Conservation (phyloP, 64 coral and sea anemone genomes). For the Astreopora myriophthalma region DNA sequence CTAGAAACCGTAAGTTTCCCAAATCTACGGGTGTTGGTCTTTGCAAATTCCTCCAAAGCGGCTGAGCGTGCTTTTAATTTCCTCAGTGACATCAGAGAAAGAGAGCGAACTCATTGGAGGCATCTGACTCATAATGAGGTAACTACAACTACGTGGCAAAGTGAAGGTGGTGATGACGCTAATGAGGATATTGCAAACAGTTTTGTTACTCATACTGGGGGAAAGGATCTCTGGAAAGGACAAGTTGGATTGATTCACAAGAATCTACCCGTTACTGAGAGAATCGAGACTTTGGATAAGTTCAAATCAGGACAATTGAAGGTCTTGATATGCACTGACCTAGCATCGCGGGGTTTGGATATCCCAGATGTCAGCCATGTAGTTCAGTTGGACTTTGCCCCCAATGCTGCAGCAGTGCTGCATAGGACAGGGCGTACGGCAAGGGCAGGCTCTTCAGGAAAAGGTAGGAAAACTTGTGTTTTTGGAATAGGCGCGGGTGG, state of each 20-base stretch:
- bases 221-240: slow-evolving; percentile 26
- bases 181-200: too few relatives aligned
- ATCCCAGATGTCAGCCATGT: slow-evolving; percentile 93
- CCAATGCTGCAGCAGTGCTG: slow-evolving; percentile 76
- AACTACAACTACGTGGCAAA: neutral
- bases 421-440: slow-evolving; percentile 94
- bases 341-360: slow-evolving; percentile 94
- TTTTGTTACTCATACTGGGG: slow-evolving; percentile 5
- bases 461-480: slow-evolving; percentile 42
- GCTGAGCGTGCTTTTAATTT: slow-evolving; percentile 72
- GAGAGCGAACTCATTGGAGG: neutral
- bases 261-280: slow-evolving; percentile 58
- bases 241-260: slow-evolving; percentile 76
- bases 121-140: neutral
- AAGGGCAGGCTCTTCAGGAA: slow-evolving; percentile 77
- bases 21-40: slow-evolving; percentile 80
- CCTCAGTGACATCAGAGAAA: slow-evolving; percentile 37
- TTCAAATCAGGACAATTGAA: slow-evolving; percentile 67
- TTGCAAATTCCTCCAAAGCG: slow-evolving; percentile 71
- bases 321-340: slow-evolving; percentile 89
- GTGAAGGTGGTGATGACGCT: neutral
- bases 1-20: neutral
- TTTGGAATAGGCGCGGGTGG: too few relatives aligned
- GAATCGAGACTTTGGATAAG: slow-evolving; percentile 56
- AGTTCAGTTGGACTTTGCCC: slow-evolving; percentile 94